Percentiles rank a stretch among this genome's conserved stretches.
These are phyloP conservation scores for Pristionchus entomophagus DNA, from an alignment of 2,888 invertebrate species.

Conservation along the genomic window DNA sequence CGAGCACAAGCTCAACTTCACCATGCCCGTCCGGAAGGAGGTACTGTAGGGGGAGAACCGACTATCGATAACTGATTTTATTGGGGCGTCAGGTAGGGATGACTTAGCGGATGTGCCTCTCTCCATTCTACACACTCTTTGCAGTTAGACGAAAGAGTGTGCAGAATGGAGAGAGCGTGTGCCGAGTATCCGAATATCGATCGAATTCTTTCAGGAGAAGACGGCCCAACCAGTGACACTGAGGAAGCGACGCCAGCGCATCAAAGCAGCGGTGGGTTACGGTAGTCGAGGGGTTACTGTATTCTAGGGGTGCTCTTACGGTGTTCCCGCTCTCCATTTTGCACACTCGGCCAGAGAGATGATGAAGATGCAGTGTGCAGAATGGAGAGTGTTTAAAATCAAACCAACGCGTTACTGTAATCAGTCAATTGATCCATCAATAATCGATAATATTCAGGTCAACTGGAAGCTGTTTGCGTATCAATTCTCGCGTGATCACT, in stretches of 20 bases:
- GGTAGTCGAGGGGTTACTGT: not conserved
- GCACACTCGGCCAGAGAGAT: too few species aligned
- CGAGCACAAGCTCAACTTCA: slow-evolving; percentile 77
- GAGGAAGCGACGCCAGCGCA: slow-evolving; percentile 88
- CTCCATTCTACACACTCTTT: too few species aligned
- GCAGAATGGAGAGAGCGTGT: too few species aligned
- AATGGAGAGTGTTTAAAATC: too few species aligned
- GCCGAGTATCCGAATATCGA: too few species aligned
- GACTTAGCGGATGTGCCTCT: too few species aligned
- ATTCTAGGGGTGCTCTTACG: not conserved
- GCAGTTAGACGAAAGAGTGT: too few species aligned
- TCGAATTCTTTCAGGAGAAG: slow-evolving; percentile 56
- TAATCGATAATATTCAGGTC: slow-evolving; percentile 77
- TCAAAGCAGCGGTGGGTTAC: slow-evolving; percentile 82
- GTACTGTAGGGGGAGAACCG: not conserved
- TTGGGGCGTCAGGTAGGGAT: not conserved
- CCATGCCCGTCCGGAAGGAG: slow-evolving; percentile 68
- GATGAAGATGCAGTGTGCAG: too few species aligned
- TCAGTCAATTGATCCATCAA: too few species aligned
- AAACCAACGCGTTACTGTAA: too few species aligned
- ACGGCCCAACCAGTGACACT: slow-evolving; percentile 86
- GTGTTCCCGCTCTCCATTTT: not conserved
- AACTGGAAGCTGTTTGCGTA: slow-evolving; percentile 96
- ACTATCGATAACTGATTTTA: slow-evolving; percentile 36
- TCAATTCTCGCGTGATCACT: slow-evolving; percentile 93